phyloP scores from a whole-genome alignment of 2,113 vertebrate species.

The Circaetus gallicus region DNA sequence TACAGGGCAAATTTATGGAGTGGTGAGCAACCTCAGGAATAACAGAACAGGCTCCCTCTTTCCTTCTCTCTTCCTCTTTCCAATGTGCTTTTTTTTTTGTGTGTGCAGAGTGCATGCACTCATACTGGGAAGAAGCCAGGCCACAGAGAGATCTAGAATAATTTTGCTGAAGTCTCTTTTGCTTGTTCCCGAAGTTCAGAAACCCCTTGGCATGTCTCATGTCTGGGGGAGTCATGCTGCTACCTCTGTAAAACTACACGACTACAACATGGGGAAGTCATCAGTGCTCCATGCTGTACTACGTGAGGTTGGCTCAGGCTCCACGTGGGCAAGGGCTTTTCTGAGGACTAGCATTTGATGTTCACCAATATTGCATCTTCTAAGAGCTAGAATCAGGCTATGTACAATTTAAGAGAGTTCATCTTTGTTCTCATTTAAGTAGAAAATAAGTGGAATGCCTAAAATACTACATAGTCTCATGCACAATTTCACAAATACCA shows the following conservation, averaged over 20 bases:
- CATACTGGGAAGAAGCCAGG: not conserved
- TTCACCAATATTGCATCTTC: not conserved
- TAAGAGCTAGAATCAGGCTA: not conserved
- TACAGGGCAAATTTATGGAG: not conserved
- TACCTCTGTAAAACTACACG: not conserved
- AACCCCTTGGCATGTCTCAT: not conserved
- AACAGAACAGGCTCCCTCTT: not conserved
- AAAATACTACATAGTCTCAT: not conserved
- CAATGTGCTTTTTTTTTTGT: rapidly evolving
- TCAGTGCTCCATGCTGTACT: not conserved
- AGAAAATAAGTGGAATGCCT: not conserved
- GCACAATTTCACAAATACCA: not conserved
- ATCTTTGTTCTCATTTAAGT: not conserved
- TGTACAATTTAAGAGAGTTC: not conserved
- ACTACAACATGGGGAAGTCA: not conserved
- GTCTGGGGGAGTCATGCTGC: not conserved
- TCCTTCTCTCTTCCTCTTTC: not conserved
- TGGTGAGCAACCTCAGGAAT: not conserved
- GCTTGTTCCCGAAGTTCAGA: not conserved
- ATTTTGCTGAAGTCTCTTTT: not conserved
- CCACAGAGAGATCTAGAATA: not conserved
- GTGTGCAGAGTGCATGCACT: not conserved
- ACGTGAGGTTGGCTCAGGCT: not conserved
- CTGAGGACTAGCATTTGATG: not conserved
- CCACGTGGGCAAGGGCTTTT: not conserved